Evolutionary conservation across 1,140 invertebrate genomes (phyloP), one percentile per base, ranked within the genome.

Genomic region (Zophobas atratus): DNA sequence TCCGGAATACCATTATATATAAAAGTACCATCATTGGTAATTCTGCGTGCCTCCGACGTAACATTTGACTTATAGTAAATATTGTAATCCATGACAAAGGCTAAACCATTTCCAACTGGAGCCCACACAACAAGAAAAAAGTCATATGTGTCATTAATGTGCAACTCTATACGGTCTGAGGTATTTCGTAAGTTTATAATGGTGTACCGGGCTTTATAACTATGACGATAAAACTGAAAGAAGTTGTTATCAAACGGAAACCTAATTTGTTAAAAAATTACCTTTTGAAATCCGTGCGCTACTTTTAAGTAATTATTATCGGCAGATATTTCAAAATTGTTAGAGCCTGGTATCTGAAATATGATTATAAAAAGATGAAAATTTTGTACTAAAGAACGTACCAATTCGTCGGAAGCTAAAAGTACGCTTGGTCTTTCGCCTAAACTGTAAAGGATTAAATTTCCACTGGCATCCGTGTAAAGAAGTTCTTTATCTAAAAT

Each of bases 51-150:
- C 0, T 75, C 53, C 6, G 73, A 55, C n/a, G 72, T 60, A 1
- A 76, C 80, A 38, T 36, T 39, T 6, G 43, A 0, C 71, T 80
- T 80, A 41, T 84, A 83, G 46, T 77, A 96, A 72, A 98, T 92
- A 84, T 97, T 94, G 84, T 97, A 97, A 51, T 91, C 87, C 78
- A 92, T 90, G 0, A 98, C 94, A 84, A 94, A 95, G 8, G 93
- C 91, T 51, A 95, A 84, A 0, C 89, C 89, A 83, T 94, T 94
- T 4, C 92, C 92, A 0, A 86, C 84, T 0, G 94, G 93, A 0
- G 92, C 91, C 94, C 95, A 97, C 0, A 88, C 86, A 41, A 91
- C 92, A 78, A 93, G 89, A 80, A 80, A 77, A 34, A 84, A 76
- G 57, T 80, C 55, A 6, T 6, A 20, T 33, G 80, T 76, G 6